These are phyloP conservation scores for Ailurus styani DNA, from an alignment of 2,113 vertebrate genomes.

Conservation along the genomic window DNA sequence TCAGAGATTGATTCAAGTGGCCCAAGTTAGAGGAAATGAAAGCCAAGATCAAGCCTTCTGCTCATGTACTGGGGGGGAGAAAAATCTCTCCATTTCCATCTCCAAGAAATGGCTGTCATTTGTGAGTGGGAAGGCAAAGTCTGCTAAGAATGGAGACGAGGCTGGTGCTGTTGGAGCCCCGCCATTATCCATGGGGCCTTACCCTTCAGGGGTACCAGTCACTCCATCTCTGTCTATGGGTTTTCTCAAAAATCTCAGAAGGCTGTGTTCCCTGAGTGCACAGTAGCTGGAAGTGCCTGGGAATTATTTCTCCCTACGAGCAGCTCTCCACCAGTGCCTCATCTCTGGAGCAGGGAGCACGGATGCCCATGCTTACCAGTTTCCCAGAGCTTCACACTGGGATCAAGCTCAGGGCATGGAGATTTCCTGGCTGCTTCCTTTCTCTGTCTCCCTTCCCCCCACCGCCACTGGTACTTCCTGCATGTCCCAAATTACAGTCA, in stretches of 20 bases:
- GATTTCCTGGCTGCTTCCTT: background rate
- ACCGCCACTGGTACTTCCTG: background rate
- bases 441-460: background rate
- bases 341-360: rapidly evolving
- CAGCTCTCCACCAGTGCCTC: background rate
- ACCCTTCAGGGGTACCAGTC: too few species aligned
- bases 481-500: background rate
- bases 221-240: background rate
- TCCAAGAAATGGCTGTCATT: background rate
- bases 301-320: background rate
- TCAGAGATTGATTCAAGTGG: background rate
- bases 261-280: background rate
- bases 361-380: rapidly evolving
- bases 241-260: background rate
- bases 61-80: too few species aligned
- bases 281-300: background rate
- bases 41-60: background rate
- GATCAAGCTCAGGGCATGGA: background rate
- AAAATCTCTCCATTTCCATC: background rate
- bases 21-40: background rate
- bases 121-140: background rate
- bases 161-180: too few species aligned
- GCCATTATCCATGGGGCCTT: background rate
- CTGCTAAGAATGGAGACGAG: background rate
- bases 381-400: background rate